phyloP scores from a whole-genome alignment of 2,113 vertebrate species.

The Lasiurus borealis region DNA sequence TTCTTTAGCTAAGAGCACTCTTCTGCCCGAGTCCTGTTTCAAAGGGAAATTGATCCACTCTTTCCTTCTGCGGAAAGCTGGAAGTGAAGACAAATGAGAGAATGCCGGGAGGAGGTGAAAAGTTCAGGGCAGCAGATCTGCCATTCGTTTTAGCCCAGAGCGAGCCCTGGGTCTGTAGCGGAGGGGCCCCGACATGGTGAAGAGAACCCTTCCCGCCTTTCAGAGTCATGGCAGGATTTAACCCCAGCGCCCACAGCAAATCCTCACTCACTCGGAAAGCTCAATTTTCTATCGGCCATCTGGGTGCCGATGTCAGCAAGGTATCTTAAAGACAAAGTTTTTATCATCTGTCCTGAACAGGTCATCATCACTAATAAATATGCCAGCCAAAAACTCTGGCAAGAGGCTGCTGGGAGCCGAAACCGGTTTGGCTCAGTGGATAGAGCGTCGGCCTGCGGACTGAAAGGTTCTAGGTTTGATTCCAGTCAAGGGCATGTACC shows the following conservation, averaged over 20 bases:
- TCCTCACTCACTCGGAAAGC: constrained; percentile 7
- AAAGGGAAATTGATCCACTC: not conserved
- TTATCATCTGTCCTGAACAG: not conserved
- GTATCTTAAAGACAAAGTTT: not conserved
- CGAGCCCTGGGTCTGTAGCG: not conserved
- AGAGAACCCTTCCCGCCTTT: not conserved
- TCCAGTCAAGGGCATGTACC: no score
- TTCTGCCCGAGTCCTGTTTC: not conserved
- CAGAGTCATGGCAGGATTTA: not conserved
- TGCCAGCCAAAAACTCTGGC: not conserved
- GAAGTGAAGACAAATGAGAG: not conserved
- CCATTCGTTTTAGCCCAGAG: not conserved
- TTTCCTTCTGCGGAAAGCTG: not conserved
- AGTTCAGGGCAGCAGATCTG: not conserved
- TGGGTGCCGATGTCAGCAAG: not conserved
- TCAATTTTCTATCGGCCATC: not conserved
- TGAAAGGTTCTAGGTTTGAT: no score
- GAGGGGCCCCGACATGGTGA: not conserved
- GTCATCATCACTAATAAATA: not conserved
- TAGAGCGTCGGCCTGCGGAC: no score
- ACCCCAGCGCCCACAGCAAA: constrained; percentile 19
- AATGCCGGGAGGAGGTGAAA: not conserved
- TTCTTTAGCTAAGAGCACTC: constrained; percentile 2
- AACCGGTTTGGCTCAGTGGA: no score
- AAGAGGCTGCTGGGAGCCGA: not conserved